Base-by-base conservation (phyloP, 2,888 invertebrate species). In the Thyatira batis region DNA sequence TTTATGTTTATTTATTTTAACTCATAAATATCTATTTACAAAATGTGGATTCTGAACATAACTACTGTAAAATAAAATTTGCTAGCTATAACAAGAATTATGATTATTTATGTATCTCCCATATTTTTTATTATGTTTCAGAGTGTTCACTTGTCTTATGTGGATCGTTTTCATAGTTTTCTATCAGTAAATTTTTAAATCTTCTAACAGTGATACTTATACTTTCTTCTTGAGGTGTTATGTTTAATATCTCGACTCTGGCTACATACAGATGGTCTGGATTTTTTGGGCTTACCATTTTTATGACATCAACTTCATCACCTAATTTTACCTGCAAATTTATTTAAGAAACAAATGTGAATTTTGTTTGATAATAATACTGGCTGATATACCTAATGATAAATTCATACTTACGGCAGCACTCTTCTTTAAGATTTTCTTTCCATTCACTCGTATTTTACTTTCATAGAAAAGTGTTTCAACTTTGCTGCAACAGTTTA, bases 391-490 rank as follows among this genome's bases (percentile, higher is more conserved):
- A 39, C 2, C n/a, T n/a, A n/a, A n/a, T n/a, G 13, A 23, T 13
- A n/a, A 33, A 11, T 39, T 13, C 1, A 51, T 73, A 85, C 92
- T 89, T 82, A 97, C 95, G 69, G 91, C 82, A 13, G 82, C 78
- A 82, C 96, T 96, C 85, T 97, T 97, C 82, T 97, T 97, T 33
- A 89, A 60, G 0, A 96, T 84, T 78, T 95, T 96, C 62, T 93
- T 92, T 5, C 97, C 97, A 88, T 97, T 97, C 0, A 97, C 80
- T 72, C 96, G 93, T 58, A 97, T 94, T 90, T 94, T 95, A 74
- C 95, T 96, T 63, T 95, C 95, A 86, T 97, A 97, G 80, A 97
- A 96, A 49, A 94, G 84, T 51, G 93, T 92, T 77, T 97, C 97
- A 44, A 97, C 92, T 94, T 97, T 97, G 78, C 96, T 96, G 82